These are phyloP conservation scores for Indicator indicator DNA, from an alignment of 2,113 vertebrate genomes.

Conservation along the genomic window DNA sequence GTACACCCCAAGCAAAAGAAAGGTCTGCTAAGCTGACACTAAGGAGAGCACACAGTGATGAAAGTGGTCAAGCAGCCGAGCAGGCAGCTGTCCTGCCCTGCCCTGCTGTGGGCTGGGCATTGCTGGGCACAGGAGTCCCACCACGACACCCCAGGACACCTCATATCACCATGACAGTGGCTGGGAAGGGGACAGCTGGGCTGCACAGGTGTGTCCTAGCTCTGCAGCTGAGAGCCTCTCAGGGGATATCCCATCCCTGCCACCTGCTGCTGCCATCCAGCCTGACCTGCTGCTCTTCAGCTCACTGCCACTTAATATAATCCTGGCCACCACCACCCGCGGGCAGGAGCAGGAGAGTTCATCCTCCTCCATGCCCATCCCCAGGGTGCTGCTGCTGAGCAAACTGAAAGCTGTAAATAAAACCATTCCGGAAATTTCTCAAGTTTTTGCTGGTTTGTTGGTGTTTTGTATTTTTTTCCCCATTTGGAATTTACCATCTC, in stretches of 20 bases:
- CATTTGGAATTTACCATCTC: neutral
- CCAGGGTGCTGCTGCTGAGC: accelerated
- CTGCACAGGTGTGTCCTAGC: accelerated
- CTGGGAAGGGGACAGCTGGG: neutral
- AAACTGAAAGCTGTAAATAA: neutral
- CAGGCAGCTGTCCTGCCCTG: neutral
- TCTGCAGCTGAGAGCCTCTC: neutral
- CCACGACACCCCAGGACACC: accelerated
- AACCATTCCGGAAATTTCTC: neutral
- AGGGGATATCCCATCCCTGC: neutral
- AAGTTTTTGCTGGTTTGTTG: neutral
- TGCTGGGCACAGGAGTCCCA: accelerated
- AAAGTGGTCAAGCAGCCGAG: neutral
- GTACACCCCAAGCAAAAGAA: neutral
- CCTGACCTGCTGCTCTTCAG: neutral
- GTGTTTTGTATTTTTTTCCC: no score
- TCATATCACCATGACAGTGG: accelerated
- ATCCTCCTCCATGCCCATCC: neutral
- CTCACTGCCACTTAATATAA: slow-evolving; percentile 9
- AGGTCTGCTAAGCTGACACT: neutral
- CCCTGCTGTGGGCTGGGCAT: accelerated
- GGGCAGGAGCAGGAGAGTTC: neutral
- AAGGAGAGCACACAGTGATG: neutral
- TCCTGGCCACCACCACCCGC: neutral
- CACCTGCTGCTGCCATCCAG: neutral